Evolutionary conservation across 2,888 invertebrate genomes (phyloP).

Genomic region (Augochlorella aurata): DNA sequence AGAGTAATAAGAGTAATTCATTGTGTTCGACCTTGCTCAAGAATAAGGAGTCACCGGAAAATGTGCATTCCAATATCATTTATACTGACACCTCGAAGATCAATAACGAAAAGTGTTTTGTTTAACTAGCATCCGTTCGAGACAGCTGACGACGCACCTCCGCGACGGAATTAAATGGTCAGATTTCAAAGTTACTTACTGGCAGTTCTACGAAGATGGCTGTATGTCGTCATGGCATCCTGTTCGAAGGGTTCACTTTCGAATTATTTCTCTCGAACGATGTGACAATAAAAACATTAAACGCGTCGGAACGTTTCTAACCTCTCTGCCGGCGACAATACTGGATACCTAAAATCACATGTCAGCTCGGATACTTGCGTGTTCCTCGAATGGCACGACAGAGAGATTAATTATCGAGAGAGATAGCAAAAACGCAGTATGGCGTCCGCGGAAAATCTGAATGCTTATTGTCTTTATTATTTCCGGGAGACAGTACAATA

Average conservation of each 20-base stretch:
- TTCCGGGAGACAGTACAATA: neutral
- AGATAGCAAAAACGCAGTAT: neutral
- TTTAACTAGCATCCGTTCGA: conserved; percentile 24
- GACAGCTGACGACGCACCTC: conserved; percentile 12
- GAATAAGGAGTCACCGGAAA: neutral
- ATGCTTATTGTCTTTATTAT: neutral
- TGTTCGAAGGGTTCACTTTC: conserved; percentile 20
- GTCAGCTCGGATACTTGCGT: neutral
- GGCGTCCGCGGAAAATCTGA: conserved; percentile 42
- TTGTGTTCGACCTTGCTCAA: no score
- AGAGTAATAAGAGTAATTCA: no score
- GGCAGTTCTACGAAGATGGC: conserved; percentile 64
- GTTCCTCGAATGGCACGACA: neutral
- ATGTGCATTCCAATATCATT: neutral
- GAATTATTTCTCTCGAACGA: conserved; percentile 11
- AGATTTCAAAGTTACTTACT: conserved; percentile 66
- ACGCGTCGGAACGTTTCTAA: conserved; percentile 28
- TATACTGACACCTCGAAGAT: neutral
- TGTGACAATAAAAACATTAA: neutral
- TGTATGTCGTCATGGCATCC: conserved; percentile 70
- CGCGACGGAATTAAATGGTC: neutral
- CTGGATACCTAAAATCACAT: neutral
- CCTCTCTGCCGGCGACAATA: conserved; percentile 32
- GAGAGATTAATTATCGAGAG: neutral
- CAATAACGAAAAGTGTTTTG: conserved; percentile 26